A percentile compares a stretch with the other conserved stretches of the same genome.
phyloP scores from a whole-genome alignment of 2,113 vertebrate species.

The Petromus typicus region DNA sequence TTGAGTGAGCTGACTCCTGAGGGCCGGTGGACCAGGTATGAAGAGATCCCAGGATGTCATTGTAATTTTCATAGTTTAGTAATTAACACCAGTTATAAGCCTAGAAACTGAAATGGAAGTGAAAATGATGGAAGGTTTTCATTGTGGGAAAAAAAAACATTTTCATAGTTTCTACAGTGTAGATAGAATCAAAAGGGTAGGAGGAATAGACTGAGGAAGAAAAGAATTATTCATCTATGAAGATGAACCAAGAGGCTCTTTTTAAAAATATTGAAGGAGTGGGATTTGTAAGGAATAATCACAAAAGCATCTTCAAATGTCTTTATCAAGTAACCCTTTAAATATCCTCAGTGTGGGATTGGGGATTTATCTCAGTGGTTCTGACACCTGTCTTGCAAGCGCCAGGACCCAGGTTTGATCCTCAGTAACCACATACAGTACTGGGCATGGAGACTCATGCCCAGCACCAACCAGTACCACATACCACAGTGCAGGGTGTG shows the following conservation, averaged over 20 bases:
- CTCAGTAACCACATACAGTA: too few species aligned
- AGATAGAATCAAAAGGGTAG: background rate
- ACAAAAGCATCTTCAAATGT: background rate
- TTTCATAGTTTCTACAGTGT: background rate
- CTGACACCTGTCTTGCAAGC: too few species aligned
- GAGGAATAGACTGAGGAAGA: background rate
- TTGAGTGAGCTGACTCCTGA: background rate
- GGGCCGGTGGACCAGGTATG: background rate
- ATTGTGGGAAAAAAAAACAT: background rate
- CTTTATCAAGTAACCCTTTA: background rate
- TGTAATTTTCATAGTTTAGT: background rate
- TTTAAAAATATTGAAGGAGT: background rate
- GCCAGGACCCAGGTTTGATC: too few species aligned
- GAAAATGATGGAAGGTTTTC: background rate
- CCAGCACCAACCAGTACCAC: too few species aligned
- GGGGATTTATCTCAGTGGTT: too few species aligned
- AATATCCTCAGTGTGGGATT: background rate
- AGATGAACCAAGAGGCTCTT: background rate
- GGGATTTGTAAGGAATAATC: background rate
- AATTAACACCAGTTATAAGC: background rate
- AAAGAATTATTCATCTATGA: background rate
- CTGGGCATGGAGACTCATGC: too few species aligned
- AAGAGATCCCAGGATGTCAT: background rate
- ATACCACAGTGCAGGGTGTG: too few species aligned
- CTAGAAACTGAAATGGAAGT: background rate